Conservation (phyloP, 2,113 vertebrate species). For the Ailuropoda melanoleuca region DNA sequence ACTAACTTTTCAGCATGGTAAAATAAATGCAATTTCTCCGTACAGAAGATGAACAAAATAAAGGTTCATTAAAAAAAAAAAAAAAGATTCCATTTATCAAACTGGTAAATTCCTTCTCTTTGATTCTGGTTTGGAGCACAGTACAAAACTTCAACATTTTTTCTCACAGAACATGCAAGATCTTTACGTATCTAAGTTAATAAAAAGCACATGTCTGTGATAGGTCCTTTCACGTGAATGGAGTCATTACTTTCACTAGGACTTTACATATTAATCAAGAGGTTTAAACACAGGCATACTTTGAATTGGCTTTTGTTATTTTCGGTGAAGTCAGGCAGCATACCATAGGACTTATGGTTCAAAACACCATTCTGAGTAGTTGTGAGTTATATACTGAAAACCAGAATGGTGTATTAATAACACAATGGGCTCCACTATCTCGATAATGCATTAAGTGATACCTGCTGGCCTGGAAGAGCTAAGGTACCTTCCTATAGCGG, state of each 20-base stretch:
- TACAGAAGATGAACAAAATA: neutral
- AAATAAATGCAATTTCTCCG: neutral
- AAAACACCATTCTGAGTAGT: neutral
- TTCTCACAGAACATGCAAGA: neutral
- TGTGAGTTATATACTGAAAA: slow-evolving; percentile 9
- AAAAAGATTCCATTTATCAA: neutral
- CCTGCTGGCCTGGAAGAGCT: neutral
- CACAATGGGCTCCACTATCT: neutral
- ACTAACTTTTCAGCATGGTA: neutral
- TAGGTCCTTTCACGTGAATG: neutral
- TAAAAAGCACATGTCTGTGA: neutral
- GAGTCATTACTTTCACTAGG: neutral
- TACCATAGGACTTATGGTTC: neutral
- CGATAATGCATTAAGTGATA: neutral
- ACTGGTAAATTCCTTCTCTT: neutral
- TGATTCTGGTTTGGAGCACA: neutral
- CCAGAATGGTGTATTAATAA: neutral
- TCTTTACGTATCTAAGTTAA: neutral
- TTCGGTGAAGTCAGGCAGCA: neutral
- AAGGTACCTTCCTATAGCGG: neutral
- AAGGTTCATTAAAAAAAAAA: neutral
- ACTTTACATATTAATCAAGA: neutral
- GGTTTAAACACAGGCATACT: neutral
- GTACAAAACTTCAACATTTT: neutral
- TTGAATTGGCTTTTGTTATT: neutral